phyloP scores from a whole-genome alignment of 2,797 vertebrate species.

The Clarias pachynema region DNA sequence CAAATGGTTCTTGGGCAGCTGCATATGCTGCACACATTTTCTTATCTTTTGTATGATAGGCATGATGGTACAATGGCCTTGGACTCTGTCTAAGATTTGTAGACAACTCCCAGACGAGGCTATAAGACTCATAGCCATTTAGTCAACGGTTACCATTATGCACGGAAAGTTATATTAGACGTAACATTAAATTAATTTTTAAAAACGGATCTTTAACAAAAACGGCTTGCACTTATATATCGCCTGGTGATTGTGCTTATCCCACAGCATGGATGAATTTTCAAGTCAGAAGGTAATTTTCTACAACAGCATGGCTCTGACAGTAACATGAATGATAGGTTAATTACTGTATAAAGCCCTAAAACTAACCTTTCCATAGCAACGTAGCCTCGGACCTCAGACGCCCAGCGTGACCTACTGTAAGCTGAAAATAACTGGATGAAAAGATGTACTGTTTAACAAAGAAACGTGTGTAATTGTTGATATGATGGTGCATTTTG shows the following conservation, averaged over 20 bases:
- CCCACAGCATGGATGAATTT: not conserved
- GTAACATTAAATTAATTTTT: not conserved
- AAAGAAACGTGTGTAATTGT: not conserved
- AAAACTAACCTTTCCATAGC: not conserved
- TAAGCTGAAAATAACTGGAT: not conserved
- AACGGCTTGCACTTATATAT: not conserved
- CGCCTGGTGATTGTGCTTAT: not conserved
- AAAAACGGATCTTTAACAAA: not conserved
- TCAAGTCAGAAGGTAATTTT: not conserved
- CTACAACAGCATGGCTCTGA: not conserved
- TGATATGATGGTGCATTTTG: not conserved
- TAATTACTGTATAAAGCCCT: not conserved
- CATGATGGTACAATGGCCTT: constrained; percentile 10
- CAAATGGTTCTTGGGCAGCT: not conserved
- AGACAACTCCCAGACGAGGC: constrained; percentile 8
- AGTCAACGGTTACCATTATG: not conserved
- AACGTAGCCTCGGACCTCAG: not conserved
- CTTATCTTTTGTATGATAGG: constrained; percentile 25
- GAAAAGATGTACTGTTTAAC: not conserved
- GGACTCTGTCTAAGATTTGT: not conserved
- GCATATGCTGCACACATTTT: not conserved
- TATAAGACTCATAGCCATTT: not conserved
- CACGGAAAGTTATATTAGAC: too few species aligned
- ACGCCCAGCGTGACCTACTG: not conserved
- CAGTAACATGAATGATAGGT: not conserved